phyloP scores from a whole-genome alignment of 1,140 invertebrate genomes.

The Medauroidea extradentata region DNA sequence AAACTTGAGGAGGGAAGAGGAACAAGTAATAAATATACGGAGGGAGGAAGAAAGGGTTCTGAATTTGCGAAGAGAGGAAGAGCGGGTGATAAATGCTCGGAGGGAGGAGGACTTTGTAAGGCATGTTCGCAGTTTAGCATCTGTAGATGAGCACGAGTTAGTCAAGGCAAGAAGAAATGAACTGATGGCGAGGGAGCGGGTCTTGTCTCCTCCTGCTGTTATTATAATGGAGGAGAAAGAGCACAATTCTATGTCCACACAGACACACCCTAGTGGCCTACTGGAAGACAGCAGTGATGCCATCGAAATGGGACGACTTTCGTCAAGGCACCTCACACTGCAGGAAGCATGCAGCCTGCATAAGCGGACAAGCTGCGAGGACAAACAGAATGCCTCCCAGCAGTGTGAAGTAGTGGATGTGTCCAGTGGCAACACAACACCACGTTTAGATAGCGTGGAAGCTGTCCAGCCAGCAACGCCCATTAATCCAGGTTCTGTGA shows the following conservation, averaged over 20 bases:
- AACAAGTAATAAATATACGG: no score
- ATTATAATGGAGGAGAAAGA: conserved; percentile 31
- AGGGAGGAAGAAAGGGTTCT: no score
- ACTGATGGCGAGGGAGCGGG: background rate
- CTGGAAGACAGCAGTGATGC: background rate
- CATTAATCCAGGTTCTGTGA: conserved; percentile 42
- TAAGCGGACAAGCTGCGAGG: background rate
- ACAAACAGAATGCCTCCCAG: background rate
- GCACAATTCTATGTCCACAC: conserved; percentile 27
- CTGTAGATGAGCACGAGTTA: no score
- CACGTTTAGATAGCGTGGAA: conserved; percentile 23
- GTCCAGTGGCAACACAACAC: conserved; percentile 21
- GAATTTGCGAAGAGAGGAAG: no score
- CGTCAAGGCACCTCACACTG: no score
- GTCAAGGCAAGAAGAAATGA: background rate
- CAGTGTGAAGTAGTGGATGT: conserved; percentile 19
- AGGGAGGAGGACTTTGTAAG: no score
- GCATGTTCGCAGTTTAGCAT: no score
- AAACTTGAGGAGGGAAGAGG: no score
- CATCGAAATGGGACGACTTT: background rate
- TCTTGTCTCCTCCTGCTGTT: conserved; percentile 19
- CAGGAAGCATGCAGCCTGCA: background rate
- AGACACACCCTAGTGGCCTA: background rate
- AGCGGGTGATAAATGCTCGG: no score
- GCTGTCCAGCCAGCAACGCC: conserved; percentile 26